Evolutionary conservation across 2,797 vertebrate genomes (phyloP).

Genomic region (Etheostoma nigrum): DNA sequence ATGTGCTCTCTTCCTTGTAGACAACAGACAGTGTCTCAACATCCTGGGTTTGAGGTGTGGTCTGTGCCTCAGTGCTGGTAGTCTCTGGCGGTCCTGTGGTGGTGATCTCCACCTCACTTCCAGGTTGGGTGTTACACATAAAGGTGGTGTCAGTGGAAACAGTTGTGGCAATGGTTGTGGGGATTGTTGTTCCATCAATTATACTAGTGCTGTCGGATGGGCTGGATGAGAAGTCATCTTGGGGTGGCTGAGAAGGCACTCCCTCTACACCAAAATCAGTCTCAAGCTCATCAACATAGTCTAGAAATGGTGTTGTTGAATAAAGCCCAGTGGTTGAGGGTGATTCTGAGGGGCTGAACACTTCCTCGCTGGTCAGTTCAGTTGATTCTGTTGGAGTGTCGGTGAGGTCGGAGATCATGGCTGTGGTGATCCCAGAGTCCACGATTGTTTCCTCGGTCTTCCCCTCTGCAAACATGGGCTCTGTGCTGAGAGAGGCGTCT

Average conservation of each 20-base stretch:
- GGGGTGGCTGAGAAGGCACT: conserved; percentile 5
- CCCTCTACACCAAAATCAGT: conserved; percentile 32
- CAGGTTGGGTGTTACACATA: conserved; percentile 52
- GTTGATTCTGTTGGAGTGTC: conserved; percentile 49
- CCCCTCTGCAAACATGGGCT: conserved; percentile 70
- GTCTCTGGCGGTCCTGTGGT: conserved; percentile 21
- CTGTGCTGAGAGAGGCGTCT: conserved; percentile 69
- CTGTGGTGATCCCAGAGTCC: conserved; percentile 44
- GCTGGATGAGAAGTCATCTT: conserved; percentile 19
- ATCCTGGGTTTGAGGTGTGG: conserved; percentile 22
- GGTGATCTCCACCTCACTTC: conserved; percentile 16
- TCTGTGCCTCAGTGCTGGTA: conserved; percentile 14
- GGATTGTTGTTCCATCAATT: background rate
- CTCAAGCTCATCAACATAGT: conserved; percentile 50
- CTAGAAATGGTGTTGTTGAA: conserved; percentile 40
- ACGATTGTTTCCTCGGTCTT: conserved; percentile 76
- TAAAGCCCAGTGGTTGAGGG: conserved; percentile 11
- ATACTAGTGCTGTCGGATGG: conserved; percentile 5
- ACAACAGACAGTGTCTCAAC: conserved; percentile 7
- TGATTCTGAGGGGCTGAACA: conserved; percentile 42
- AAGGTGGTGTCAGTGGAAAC: conserved; percentile 28
- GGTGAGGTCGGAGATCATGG: conserved; percentile 35
- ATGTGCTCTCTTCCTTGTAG: conserved; percentile 28
- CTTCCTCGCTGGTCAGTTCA: conserved; percentile 46
- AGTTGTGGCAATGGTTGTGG: background rate